A percentile compares a stretch with the other conserved stretches of the same genome.
These are phyloP conservation scores for Protonibea diacanthus DNA, from an alignment of 2,797 vertebrate genomes.

Conservation along the genomic window DNA sequence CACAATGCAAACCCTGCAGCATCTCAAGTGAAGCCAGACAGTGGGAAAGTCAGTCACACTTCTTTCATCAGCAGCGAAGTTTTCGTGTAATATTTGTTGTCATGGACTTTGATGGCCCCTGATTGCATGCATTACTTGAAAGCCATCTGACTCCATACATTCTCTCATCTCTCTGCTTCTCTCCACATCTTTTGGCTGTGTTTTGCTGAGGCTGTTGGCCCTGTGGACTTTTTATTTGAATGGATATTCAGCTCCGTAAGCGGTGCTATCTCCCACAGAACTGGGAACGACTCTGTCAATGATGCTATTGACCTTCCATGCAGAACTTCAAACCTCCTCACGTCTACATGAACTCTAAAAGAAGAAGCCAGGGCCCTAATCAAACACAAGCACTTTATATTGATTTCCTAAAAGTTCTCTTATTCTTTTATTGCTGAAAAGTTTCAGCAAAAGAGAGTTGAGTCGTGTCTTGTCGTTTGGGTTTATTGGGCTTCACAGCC, in stretches of 20 bases:
- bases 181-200: background rate
- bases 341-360: slow-evolving; percentile 43
- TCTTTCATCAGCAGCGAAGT: slow-evolving; percentile 38
- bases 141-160: slow-evolving; percentile 7
- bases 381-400: slow-evolving; percentile 52
- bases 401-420: slow-evolving; percentile 61
- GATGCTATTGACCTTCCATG: slow-evolving; percentile 54
- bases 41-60: slow-evolving; percentile 28
- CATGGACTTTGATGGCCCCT: slow-evolving; percentile 39
- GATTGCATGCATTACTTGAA: slow-evolving; percentile 38
- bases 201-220: slow-evolving; percentile 8
- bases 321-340: slow-evolving; percentile 39
- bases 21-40: slow-evolving; percentile 30
- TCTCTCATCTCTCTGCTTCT: background rate
- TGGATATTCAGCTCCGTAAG: slow-evolving; percentile 54
- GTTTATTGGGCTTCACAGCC: slow-evolving; percentile 61
- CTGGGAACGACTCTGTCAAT: slow-evolving; percentile 46
- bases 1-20: slow-evolving; percentile 48
- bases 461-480: slow-evolving; percentile 52
- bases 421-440: slow-evolving; percentile 48
- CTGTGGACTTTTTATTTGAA: slow-evolving; percentile 55
- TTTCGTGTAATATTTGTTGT: slow-evolving; percentile 51
- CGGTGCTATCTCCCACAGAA: slow-evolving; percentile 47
- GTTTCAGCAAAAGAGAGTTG: slow-evolving; percentile 32
- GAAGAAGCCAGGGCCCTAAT: slow-evolving; percentile 48